phyloP scores from a whole-genome alignment of 2,113 vertebrate genomes.

The Ceyx cyanopectus region DNA sequence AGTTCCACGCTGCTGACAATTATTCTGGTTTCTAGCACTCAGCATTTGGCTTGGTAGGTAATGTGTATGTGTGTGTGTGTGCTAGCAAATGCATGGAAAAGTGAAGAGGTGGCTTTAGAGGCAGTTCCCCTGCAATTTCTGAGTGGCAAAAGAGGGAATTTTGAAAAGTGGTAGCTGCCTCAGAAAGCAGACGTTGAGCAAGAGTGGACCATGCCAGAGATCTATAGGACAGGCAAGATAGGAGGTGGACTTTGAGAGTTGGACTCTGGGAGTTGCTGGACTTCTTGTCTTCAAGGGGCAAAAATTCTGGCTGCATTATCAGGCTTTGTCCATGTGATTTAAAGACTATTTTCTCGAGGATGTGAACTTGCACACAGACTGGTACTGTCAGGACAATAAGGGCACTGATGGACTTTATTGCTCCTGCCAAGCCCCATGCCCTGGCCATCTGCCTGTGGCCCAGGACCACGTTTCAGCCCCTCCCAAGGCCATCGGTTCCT shows the following conservation, averaged over 20 bases:
- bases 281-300: background rate
- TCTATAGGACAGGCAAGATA: background rate
- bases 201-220: background rate
- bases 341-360: background rate
- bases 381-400: accelerated
- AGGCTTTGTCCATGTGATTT: background rate
- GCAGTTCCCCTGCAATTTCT: background rate
- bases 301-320: background rate
- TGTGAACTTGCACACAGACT: background rate
- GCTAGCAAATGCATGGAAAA: background rate
- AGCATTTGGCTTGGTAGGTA: background rate
- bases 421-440: background rate
- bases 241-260: background rate
- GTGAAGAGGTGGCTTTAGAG: background rate
- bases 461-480: background rate
- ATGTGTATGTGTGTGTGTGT: background rate
- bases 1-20: background rate
- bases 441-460: background rate
- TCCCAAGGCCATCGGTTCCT: background rate
- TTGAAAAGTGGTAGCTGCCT: background rate
- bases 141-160: background rate
- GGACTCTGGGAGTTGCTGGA: background rate
- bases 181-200: background rate
- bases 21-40: background rate
- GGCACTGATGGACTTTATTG: background rate